These are phyloP conservation scores for Triplophysa siluroides DNA, from an alignment of 2,113 vertebrate genomes.

Conservation along the genomic window DNA sequence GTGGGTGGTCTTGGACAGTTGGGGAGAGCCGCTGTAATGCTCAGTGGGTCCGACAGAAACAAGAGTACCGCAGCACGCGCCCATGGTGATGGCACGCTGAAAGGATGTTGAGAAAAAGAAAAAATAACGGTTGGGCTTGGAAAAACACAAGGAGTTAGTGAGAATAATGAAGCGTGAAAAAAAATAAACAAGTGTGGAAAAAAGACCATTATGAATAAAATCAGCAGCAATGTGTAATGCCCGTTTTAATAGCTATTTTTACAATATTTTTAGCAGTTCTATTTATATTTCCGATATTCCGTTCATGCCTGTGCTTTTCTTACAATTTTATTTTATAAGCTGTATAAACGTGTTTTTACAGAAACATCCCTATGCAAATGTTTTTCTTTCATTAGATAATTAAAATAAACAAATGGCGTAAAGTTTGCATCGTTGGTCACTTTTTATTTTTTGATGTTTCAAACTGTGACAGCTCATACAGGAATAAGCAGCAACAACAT, in stretches of 20 bases:
- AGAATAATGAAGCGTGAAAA: conserved; percentile 6
- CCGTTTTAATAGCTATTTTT: not conserved
- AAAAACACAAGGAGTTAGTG: not conserved
- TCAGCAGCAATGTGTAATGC: not conserved
- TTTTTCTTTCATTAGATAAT: not conserved
- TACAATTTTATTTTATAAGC: not conserved
- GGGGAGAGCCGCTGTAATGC: conserved; percentile 57
- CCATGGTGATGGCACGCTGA: conserved; percentile 66
- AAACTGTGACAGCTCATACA: not conserved
- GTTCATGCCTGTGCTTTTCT: conserved; percentile 6
- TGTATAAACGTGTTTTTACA: not conserved
- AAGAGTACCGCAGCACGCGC: conserved; percentile 65
- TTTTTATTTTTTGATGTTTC: not conserved
- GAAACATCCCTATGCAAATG: not conserved
- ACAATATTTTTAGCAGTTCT: not conserved
- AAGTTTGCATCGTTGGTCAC: not conserved
- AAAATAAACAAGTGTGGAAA: conserved; percentile 1
- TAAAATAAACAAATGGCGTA: not conserved
- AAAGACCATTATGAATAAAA: not conserved
- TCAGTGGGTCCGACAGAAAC: conserved; percentile 69
- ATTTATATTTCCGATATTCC: not conserved
- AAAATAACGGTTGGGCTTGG: not conserved
- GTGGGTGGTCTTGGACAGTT: conserved; percentile 60
- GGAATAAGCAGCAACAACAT: no score
- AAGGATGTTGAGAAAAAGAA: not conserved